These are phyloP conservation scores for Clarias fuscus DNA, from an alignment of 2,797 vertebrate species.

Conservation along the genomic window DNA sequence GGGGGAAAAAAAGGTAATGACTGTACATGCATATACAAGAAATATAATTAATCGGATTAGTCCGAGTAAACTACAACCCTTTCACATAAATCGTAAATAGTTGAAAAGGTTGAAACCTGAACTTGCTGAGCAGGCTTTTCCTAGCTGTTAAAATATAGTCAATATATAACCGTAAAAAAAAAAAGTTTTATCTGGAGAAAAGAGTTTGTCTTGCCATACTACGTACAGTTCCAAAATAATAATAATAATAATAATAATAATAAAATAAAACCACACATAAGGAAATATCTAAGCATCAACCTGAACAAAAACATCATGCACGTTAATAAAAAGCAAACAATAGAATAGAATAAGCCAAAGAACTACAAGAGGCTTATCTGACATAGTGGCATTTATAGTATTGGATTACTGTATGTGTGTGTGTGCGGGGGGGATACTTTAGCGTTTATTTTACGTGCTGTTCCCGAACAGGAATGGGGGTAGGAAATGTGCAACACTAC, in stretches of 20 bases:
- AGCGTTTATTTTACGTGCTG: not conserved
- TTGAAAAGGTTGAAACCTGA: not conserved
- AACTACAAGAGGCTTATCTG: not conserved
- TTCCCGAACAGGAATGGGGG: not conserved
- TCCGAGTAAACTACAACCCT: not conserved
- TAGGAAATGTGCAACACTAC: conserved; percentile 7
- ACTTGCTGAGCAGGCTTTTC: not conserved
- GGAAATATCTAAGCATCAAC: not conserved
- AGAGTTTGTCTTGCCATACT: not conserved
- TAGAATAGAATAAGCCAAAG: not conserved
- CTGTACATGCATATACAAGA: not conserved
- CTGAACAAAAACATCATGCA: not conserved
- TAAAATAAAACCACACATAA: not conserved
- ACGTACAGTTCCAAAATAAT: not conserved
- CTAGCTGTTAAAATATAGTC: not conserved
- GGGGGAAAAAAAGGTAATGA: not conserved
- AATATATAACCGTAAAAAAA: not conserved
- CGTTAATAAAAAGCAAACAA: not conserved
- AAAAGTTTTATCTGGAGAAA: not conserved
- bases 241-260: not conserved
- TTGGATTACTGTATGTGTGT: not conserved
- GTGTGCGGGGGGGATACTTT: too few species aligned
- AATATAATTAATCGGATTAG: not conserved
- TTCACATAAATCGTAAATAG: not conserved
- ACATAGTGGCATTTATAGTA: not conserved